Evolutionary conservation across 2,797 vertebrate species (phyloP), one percentile per base, ranked within the genome.

Genomic region (Sternotherus odoratus): DNA sequence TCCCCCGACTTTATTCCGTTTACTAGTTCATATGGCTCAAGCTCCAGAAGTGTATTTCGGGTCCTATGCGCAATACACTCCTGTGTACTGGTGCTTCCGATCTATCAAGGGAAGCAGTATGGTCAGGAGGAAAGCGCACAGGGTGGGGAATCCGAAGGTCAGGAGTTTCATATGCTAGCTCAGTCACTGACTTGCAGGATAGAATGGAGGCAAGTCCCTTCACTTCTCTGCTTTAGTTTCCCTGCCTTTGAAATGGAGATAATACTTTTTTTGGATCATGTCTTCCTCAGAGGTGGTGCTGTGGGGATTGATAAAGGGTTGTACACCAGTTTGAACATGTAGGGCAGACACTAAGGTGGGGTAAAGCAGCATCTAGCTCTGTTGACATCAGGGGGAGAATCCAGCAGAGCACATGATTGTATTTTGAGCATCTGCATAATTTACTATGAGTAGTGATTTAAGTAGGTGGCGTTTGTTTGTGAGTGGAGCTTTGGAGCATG

Each of bases 1-100:
- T 4, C n/a, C n/a, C 8, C 19, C 5, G 4, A 36, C 8, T 66
- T 23, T 54, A 5, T 9, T 8, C 7, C 83, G 3, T 53, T 56
- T 28, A 8, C 2, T 48, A 23, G 6, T 49, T 16, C 30, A 43
- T 12, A 8, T 0, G 0, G 81, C 80, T 26, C 6, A 51, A 66
- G 15, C 26, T 54, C 72, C 43, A 26, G 13, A 72, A 77, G 23
- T 0, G 3, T 28, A 6, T 4, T 4, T 3, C 4, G 80, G 8
- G 24, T 85, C 1, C 1, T 57, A 53, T 77, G 3, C 15, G 46
- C 23, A 74, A 26, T 85, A 30, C 4, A 12, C 82, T 83, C 2
- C 33, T n/a, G n/a, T n/a, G n/a, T n/a, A n/a, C 15, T 75, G 43
- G 7, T 1, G 16, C 1, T 72, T 24, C 82, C 79, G 57, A 11